Percentiles rank a stretch among this genome's conserved stretches.
Evolutionary conservation across 2,797 vertebrate genomes (phyloP).

Genomic region (Cuculus canorus): DNA sequence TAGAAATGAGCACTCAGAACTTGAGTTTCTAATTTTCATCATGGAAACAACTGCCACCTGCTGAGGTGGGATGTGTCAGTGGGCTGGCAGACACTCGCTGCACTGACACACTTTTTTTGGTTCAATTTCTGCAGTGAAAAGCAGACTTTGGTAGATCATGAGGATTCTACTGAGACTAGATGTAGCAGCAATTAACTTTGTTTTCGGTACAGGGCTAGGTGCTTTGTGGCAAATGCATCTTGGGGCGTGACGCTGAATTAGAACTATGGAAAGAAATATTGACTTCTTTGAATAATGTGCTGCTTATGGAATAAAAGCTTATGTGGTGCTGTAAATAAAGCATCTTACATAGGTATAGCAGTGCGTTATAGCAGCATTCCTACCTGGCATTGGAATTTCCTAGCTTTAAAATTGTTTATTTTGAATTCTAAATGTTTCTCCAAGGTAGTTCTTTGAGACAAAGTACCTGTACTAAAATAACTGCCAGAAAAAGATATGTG

Average conservation of each 20-base stretch:
- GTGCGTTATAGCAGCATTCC: fast-evolving
- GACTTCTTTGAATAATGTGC: neutral
- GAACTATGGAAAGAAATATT: neutral
- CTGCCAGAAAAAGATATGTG: neutral
- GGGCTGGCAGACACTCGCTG: fast-evolving
- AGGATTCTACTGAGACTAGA: neutral
- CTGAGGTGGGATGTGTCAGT: neutral
- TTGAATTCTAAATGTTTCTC: neutral
- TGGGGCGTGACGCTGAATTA: neutral
- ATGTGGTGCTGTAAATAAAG: neutral
- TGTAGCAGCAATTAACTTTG: neutral
- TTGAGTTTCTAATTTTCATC: neutral
- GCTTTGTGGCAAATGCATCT: neutral
- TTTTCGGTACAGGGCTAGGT: neutral
- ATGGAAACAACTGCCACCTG: neutral
- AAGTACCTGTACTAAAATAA: neutral
- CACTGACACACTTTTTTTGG: neutral
- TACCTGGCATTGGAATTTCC: neutral
- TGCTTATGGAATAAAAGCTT: neutral
- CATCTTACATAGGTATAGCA: neutral
- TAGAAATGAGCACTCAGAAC: neutral
- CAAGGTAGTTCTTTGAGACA: neutral
- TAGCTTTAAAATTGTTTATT: neutral
- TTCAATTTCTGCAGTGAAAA: neutral
- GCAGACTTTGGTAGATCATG: neutral